These are phyloP conservation scores for Synodontis membranacea DNA, from an alignment of 2,113 vertebrate species.

Conservation along the genomic window DNA sequence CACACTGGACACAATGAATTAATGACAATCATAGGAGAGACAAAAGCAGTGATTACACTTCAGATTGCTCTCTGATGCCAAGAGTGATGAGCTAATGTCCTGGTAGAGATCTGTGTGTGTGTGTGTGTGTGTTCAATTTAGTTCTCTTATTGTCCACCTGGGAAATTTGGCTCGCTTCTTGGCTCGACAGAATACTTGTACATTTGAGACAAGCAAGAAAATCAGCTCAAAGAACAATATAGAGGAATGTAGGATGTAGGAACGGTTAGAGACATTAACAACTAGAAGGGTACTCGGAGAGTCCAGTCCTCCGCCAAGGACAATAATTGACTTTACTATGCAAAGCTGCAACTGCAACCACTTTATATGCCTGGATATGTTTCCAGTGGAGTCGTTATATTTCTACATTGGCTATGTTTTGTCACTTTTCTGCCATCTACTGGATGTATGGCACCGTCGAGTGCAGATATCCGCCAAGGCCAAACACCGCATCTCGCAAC, in stretches of 20 bases:
- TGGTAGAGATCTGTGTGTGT: background rate
- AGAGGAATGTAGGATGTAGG: background rate
- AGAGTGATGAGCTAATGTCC: slow-evolving; percentile 5
- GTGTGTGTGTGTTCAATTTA: background rate
- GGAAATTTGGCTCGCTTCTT: background rate
- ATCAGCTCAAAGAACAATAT: background rate
- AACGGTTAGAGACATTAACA: background rate
- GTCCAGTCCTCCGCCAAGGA: no score
- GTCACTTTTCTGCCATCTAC: no score
- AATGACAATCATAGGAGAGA: slow-evolving; percentile 37
- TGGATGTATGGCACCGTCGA: no score
- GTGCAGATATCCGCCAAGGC: no score
- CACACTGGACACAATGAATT: slow-evolving; percentile 39
- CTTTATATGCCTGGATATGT: no score
- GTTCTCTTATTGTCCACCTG: background rate
- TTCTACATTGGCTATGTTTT: no score
- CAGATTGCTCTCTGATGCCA: background rate
- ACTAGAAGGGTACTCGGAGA: no score
- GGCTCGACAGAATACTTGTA: background rate
- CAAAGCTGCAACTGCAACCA: no score
- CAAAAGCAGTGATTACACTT: slow-evolving; percentile 30
- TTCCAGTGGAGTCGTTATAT: no score
- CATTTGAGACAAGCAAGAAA: background rate
- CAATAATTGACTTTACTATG: no score
- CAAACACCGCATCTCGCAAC: no score